These are phyloP conservation scores for Argyrosomus japonicus DNA, from an alignment of 2,113 vertebrate genomes.

Conservation along the genomic window DNA sequence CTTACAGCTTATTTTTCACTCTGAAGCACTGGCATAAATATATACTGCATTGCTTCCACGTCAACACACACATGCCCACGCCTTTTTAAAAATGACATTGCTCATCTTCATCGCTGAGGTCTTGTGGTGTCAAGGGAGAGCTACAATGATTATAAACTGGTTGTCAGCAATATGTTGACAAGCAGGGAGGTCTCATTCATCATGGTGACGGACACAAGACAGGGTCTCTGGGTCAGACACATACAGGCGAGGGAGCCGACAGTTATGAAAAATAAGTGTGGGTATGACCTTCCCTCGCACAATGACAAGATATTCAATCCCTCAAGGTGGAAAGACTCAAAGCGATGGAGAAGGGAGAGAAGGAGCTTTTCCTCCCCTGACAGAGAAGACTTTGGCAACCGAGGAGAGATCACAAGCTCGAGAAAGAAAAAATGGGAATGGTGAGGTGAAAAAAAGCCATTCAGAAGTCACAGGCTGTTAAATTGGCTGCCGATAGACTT, in stretches of 20 bases:
- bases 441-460: background rate
- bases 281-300: constrained; percentile 35
- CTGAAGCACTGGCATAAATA: background rate
- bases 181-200: constrained; percentile 50
- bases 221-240: constrained; percentile 35
- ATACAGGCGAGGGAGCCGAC: background rate
- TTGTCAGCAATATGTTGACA: constrained; percentile 39
- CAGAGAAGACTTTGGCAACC: background rate
- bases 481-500: constrained; percentile 41
- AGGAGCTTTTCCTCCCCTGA: constrained; percentile 7
- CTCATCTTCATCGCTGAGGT: constrained; percentile 27
- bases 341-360: background rate
- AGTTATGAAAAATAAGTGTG: constrained; percentile 34
- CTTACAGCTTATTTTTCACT: background rate
- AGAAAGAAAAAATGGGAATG: constrained; percentile 10
- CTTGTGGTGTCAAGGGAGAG: constrained; percentile 24
- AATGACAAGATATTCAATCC: constrained; percentile 48
- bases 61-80: background rate
- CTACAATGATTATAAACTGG: constrained; percentile 43
- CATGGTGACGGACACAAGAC: constrained; percentile 39
- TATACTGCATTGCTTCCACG: background rate
- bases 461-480: constrained; percentile 48
- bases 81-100: constrained; percentile 6
- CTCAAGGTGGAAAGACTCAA: constrained; percentile 20
- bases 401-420: background rate